Evolutionary conservation across 2,113 vertebrate species (phyloP).

Genomic region (Poecilia latipinna): DNA sequence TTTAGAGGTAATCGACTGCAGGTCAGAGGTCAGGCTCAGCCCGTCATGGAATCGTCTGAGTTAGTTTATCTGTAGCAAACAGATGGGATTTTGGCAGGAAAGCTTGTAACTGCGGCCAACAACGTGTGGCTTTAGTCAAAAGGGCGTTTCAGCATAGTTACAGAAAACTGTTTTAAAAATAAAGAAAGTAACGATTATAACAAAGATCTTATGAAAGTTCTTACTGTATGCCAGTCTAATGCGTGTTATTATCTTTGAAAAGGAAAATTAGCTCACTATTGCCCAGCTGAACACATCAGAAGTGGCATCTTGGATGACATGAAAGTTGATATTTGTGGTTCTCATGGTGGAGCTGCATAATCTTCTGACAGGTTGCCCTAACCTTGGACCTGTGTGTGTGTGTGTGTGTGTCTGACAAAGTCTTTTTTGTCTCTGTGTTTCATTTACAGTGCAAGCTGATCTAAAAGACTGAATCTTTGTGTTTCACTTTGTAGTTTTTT

Average conservation of each 20-base stretch:
- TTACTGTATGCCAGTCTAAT: background rate
- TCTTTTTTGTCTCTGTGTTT: background rate
- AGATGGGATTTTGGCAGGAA: conserved; percentile 46
- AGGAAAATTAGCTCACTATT: background rate
- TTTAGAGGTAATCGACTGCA: conserved; percentile 9
- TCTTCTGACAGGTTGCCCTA: conserved; percentile 41
- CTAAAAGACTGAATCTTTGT: background rate
- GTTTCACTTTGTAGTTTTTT: background rate
- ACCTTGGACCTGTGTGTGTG: conserved; percentile 3
- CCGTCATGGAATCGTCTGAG: conserved; percentile 26
- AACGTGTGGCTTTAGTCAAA: conserved; percentile 17
- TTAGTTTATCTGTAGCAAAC: conserved; percentile 37
- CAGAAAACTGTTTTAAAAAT: background rate
- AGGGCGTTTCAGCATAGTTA: conserved; percentile 22
- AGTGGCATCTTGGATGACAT: background rate
- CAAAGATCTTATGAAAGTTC: background rate
- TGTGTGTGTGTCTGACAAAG: conserved; percentile 1
- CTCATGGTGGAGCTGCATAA: conserved; percentile 48
- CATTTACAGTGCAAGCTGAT: conserved; percentile 1
- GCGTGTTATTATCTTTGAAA: background rate
- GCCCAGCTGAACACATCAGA: background rate
- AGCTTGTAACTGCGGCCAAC: conserved; percentile 10
- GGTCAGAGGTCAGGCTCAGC: conserved; percentile 13
- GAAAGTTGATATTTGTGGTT: background rate
- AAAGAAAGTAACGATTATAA: background rate